A percentile compares a stretch with the other conserved stretches of the same genome.
Evolutionary conservation across 2,888 invertebrate species (phyloP).

Genomic region (Salticus scenicus): DNA sequence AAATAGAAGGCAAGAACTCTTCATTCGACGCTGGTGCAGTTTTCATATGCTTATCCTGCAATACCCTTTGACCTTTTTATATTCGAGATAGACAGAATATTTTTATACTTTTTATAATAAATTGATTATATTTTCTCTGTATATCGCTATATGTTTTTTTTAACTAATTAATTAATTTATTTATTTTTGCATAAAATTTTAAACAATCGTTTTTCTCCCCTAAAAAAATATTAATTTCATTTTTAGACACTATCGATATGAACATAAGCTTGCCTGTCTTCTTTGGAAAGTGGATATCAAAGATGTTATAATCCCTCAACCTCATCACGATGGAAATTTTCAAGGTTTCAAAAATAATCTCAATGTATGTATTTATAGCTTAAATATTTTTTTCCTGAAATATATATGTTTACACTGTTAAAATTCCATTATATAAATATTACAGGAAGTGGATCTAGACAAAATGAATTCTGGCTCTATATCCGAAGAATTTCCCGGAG

Average conservation of each 20-base stretch:
- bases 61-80: too few species aligned
- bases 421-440: background rate
- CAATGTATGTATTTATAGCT: constrained; percentile 16
- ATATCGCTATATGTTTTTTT: too few species aligned
- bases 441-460: constrained; percentile 22
- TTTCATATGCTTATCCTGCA: too few species aligned
- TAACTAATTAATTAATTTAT: too few species aligned
- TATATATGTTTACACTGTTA: background rate
- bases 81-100: too few species aligned
- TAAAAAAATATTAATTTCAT: too few species aligned
- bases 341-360: constrained; percentile 58
- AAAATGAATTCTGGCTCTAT: constrained; percentile 2
- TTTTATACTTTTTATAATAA: too few species aligned
- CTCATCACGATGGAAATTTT: constrained; percentile 64
- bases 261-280: constrained; percentile 78
- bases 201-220: too few species aligned
- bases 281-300: constrained; percentile 78
- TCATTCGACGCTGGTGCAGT: too few species aligned
- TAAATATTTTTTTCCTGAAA: background rate
- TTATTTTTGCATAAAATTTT: too few species aligned
- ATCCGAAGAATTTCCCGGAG: constrained; percentile 23
- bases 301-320: constrained; percentile 79
- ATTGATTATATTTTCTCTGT: too few species aligned
- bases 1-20: too few species aligned
- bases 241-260: constrained; percentile 77